A percentile compares a stretch with the other conserved stretches of the same genome.
These are phyloP conservation scores for Pseudachorutes palmiensis DNA, from an alignment of 1,140 invertebrate species.

Conservation along the genomic window DNA sequence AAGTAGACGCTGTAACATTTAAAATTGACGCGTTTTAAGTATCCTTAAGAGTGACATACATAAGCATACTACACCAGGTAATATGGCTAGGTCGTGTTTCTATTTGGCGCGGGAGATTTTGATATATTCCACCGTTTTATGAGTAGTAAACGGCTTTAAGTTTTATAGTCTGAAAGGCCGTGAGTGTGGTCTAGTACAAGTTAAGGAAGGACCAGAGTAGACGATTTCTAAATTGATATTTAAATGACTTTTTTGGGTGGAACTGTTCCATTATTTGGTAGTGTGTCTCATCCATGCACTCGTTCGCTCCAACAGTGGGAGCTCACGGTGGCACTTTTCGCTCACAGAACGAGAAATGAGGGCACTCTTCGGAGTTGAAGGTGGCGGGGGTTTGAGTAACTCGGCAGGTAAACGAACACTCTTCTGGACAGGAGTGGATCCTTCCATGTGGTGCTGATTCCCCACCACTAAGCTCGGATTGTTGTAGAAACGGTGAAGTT, in stretches of 20 bases:
- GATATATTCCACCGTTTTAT: no score
- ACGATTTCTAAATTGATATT: no score
- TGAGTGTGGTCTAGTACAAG: background rate
- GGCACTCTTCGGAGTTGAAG: conserved; percentile 39
- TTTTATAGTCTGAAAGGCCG: background rate
- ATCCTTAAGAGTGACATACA: no score
- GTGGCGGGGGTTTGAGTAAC: conserved; percentile 44
- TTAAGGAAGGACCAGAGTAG: background rate
- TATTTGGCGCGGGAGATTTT: no score
- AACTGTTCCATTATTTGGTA: no score
- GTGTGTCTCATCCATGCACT: conserved; percentile 75
- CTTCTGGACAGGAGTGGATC: conserved; percentile 4
- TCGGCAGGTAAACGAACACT: conserved; percentile 27
- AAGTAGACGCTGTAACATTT: conserved; percentile 9
- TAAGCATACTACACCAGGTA: no score
- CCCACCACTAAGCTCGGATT: conserved; percentile 45
- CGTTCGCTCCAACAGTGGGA: conserved; percentile 55
- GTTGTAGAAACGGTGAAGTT: conserved; percentile 44
- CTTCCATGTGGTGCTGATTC: background rate
- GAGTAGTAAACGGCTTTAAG: conserved; percentile 11
- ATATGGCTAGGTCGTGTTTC: no score
- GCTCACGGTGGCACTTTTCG: conserved; percentile 59
- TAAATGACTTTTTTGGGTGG: no score
- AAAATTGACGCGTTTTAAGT: conserved; percentile 7
- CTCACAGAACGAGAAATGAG: conserved; percentile 59